phyloP scores from a whole-genome alignment of 2,113 vertebrate genomes.

The Clarias macrocephalus region DNA sequence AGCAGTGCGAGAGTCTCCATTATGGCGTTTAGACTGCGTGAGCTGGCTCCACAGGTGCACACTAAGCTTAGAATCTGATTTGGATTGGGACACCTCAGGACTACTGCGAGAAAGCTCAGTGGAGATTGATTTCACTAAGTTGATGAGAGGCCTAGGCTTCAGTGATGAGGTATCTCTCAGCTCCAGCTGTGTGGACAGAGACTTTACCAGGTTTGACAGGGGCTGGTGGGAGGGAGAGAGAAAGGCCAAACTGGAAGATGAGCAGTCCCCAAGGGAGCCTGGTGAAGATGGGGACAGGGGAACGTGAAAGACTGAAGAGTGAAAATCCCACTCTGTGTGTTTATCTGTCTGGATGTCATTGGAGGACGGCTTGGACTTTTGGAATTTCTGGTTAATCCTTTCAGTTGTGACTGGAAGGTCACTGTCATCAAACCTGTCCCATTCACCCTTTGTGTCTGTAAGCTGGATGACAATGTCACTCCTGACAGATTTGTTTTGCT shows the following conservation, averaged over 20 bases:
- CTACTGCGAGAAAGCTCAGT: slow-evolving; percentile 77
- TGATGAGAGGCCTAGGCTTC: slow-evolving; percentile 74
- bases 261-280: slow-evolving; percentile 69
- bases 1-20: slow-evolving; percentile 78
- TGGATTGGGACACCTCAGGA: slow-evolving; percentile 78
- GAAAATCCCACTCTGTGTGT: slow-evolving; percentile 57
- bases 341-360: slow-evolving; percentile 34
- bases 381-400: slow-evolving; percentile 62
- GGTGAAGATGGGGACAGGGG: slow-evolving; percentile 66
- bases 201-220: slow-evolving; percentile 75
- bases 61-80: slow-evolving; percentile 81
- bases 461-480: slow-evolving; percentile 75
- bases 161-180: slow-evolving; percentile 70
- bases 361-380: slow-evolving; percentile 58
- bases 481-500: slow-evolving; percentile 19
- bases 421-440: slow-evolving; percentile 64
- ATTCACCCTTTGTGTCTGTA: slow-evolving; percentile 69
- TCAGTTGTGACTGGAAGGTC: slow-evolving; percentile 72
- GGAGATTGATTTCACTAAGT: slow-evolving; percentile 82
- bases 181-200: slow-evolving; percentile 77
- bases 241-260: slow-evolving; percentile 60
- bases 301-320: slow-evolving; percentile 61
- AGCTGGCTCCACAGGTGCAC: slow-evolving; percentile 80
- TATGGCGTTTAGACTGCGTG: slow-evolving; percentile 71
- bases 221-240: slow-evolving; percentile 69